Evolutionary conservation across 2,888 invertebrate species (phyloP).

Genomic region (Dicycla oo): DNA sequence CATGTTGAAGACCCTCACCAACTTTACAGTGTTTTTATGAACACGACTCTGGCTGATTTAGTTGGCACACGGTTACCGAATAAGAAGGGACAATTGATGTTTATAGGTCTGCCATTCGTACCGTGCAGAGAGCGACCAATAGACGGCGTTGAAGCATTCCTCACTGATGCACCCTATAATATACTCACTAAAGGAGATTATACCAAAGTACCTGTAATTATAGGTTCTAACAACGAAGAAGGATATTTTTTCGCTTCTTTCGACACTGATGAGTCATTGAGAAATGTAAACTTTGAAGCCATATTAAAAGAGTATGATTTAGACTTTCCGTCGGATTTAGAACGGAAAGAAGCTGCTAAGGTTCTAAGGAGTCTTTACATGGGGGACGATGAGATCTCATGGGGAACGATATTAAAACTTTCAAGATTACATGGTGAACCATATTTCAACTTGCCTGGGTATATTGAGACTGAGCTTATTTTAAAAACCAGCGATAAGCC

Average conservation of each 20-base stretch:
- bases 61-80: conserved; percentile 12
- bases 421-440: conserved; percentile 45
- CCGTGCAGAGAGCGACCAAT: conserved; percentile 36
- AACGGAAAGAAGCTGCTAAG: conserved; percentile 7
- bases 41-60: conserved; percentile 21
- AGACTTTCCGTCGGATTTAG: conserved; percentile 26
- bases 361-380: conserved; percentile 28
- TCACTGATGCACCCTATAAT: conserved; percentile 47
- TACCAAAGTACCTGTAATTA: conserved; percentile 64
- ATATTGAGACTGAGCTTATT: conserved; percentile 34
- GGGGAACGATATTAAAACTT: conserved; percentile 34
- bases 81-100: conserved; percentile 18
- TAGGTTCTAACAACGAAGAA: conserved; percentile 64
- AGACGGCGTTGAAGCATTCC: conserved; percentile 50
- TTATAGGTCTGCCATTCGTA: conserved; percentile 4
- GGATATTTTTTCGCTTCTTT: conserved; percentile 51
- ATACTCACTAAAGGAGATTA: conserved; percentile 49
- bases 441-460: conserved; percentile 31
- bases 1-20: conserved; percentile 16
- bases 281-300: conserved; percentile 11
- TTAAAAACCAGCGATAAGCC: conserved; percentile 37
- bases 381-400: conserved; percentile 37
- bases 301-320: conserved; percentile 15
- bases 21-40: conserved; percentile 23
- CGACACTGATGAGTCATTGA: conserved; percentile 23